Conservation (phyloP, 2,113 vertebrate genomes). For the Sturnira hondurensis region DNA sequence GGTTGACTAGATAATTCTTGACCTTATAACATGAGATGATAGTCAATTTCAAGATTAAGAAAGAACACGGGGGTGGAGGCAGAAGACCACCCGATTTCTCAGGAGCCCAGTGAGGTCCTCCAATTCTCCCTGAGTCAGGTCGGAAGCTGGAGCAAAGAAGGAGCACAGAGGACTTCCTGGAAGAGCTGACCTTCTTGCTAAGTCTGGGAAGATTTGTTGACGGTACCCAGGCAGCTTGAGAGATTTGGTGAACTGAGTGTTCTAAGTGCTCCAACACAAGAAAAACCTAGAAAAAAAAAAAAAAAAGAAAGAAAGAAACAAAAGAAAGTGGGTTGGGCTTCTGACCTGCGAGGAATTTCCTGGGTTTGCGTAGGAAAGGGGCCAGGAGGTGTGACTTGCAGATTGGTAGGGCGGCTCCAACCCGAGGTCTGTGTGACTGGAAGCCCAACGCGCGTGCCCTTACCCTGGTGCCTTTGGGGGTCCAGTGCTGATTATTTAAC, state of each 20-base stretch:
- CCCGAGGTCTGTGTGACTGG: rapidly evolving
- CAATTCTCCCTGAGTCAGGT: rapidly evolving
- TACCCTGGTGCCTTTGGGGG: rapidly evolving
- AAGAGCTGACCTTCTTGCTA: background rate
- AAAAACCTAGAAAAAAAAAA: no score
- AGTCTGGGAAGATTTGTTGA: no score
- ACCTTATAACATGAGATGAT: background rate
- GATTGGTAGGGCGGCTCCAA: rapidly evolving
- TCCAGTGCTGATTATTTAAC: background rate
- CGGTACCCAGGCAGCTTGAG: background rate
- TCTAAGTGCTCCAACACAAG: background rate
- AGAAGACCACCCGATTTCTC: rapidly evolving
- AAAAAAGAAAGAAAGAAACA: no score
- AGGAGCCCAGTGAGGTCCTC: no score
- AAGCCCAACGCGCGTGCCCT: rapidly evolving
- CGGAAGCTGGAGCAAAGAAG: background rate
- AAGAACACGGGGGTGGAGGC: rapidly evolving
- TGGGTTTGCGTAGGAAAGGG: background rate
- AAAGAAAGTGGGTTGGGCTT: no score
- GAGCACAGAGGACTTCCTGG: rapidly evolving
- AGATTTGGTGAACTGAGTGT: background rate
- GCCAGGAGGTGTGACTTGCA: rapidly evolving
- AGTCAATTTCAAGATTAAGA: background rate
- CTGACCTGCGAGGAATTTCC: no score
- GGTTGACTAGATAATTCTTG: background rate